These are phyloP conservation scores for Mormyrus proboscirostris DNA, from an alignment of 2,797 vertebrate genomes.

Conservation along the genomic window DNA sequence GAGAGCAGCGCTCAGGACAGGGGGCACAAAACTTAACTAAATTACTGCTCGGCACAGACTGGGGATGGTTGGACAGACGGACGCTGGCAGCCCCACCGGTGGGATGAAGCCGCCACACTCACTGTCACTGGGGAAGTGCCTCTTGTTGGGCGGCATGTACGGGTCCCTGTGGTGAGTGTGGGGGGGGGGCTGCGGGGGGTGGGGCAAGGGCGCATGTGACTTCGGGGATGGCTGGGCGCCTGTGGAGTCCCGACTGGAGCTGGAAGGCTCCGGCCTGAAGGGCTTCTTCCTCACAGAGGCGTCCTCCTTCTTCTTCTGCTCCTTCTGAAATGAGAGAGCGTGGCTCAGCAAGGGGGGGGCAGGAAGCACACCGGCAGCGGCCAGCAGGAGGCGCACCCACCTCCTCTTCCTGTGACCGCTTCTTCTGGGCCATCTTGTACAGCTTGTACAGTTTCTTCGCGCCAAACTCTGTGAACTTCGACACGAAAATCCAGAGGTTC, in stretches of 20 bases:
- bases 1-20: background rate
- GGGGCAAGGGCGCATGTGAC: slow-evolving; percentile 58
- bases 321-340: slow-evolving; percentile 55
- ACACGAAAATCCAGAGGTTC: slow-evolving; percentile 99
- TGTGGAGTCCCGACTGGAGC: slow-evolving; percentile 79
- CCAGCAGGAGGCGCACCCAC: slow-evolving; percentile 43
- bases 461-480: slow-evolving; percentile 98
- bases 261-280: slow-evolving; percentile 79
- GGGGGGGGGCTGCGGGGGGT: slow-evolving; percentile 57
- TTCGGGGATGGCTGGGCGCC: slow-evolving; percentile 72
- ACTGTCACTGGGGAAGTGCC: slow-evolving; percentile 81
- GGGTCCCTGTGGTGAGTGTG: slow-evolving; percentile 82
- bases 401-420: slow-evolving; percentile 87
- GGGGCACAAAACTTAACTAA: background rate
- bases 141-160: slow-evolving; percentile 74
- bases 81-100: background rate
- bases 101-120: slow-evolving; percentile 16
- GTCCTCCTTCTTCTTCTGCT: slow-evolving; percentile 91
- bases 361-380: background rate
- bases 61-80: background rate
- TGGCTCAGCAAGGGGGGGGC: background rate
- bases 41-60: background rate
- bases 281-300: slow-evolving; percentile 65
- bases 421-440: slow-evolving; percentile 98
- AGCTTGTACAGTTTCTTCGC: slow-evolving; percentile 94